These are phyloP conservation scores for Acrobeloides nanus DNA, from an alignment of 2,888 invertebrate species.

Conservation along the genomic window DNA sequence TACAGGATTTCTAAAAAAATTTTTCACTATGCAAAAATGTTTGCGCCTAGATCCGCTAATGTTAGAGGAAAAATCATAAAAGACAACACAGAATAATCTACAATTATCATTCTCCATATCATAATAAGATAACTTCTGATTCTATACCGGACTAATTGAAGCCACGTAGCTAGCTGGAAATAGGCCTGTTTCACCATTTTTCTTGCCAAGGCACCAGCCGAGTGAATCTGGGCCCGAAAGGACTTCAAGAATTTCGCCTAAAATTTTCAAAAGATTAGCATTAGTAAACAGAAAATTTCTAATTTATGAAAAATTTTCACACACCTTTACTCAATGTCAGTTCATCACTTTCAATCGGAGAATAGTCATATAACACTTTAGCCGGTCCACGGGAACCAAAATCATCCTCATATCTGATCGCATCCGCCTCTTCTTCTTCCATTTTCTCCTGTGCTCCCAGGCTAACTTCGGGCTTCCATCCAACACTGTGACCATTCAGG, in stretches of 20 bases:
- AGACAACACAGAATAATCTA: too few species aligned
- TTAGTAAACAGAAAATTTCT: neutral
- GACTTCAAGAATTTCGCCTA: constrained; percentile 43
- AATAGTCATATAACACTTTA: constrained; percentile 46
- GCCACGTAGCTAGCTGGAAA: constrained; percentile 48
- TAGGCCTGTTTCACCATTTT: constrained; percentile 30
- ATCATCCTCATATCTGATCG: constrained; percentile 1
- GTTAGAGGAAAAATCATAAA: too few species aligned
- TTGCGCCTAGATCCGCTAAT: too few species aligned
- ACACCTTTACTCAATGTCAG: constrained; percentile 40
- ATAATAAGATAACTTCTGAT: too few species aligned
- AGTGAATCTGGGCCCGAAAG: constrained; percentile 45
- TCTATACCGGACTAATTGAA: constrained; percentile 8
- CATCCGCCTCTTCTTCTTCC: too few species aligned
- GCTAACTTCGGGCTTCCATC: too few species aligned
- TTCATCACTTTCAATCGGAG: constrained; percentile 46
- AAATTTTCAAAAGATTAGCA: neutral
- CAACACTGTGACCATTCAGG: too few species aligned
- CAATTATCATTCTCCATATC: too few species aligned
- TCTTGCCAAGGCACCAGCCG: constrained; percentile 43
- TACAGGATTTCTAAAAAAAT: too few species aligned
- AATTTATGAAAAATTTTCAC: neutral
- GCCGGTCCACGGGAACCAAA: constrained; percentile 26
- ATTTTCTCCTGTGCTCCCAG: too few species aligned
- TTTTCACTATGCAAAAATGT: too few species aligned